A percentile compares a stretch with the other conserved stretches of the same genome.
Evolutionary conservation across 2,888 invertebrate species (phyloP).

Genomic region (Teleogryllus oceanicus): DNA sequence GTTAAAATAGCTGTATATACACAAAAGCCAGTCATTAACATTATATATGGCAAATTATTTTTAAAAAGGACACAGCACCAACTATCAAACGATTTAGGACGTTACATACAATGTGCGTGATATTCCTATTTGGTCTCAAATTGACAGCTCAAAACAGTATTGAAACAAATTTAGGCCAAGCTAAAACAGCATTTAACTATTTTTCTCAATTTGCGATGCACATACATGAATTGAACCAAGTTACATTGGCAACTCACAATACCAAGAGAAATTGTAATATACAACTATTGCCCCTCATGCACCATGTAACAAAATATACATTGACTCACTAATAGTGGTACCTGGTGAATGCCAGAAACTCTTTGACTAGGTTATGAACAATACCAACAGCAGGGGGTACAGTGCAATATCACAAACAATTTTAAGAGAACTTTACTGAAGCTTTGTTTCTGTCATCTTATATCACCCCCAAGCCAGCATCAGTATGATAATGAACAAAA

Average conservation of each 20-base stretch:
- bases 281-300: slow-evolving; percentile 11
- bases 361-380: slow-evolving; percentile 18
- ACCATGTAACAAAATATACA: slow-evolving; percentile 11
- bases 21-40: slow-evolving; percentile 22
- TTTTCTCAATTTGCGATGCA: neutral
- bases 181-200: slow-evolving; percentile 26
- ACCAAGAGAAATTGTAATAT: neutral
- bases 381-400: neutral
- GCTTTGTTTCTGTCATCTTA: no score
- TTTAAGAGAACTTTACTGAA: neutral
- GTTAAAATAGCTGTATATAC: slow-evolving; percentile 21
- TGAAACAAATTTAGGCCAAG: slow-evolving; percentile 29
- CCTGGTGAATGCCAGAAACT: slow-evolving; percentile 12
- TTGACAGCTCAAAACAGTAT: neutral
- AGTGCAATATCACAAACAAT: neutral
- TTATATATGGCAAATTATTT: slow-evolving; percentile 32
- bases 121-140: slow-evolving; percentile 21
- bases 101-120: slow-evolving; percentile 31
- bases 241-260: neutral
- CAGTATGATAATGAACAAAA: no score
- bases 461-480: no score
- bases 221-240: no score
- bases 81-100: slow-evolving; percentile 32
- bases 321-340: slow-evolving; percentile 1
- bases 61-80: slow-evolving; percentile 33